Evolutionary conservation across 2,113 vertebrate species (phyloP), one percentile per base, ranked within the genome.

Genomic region (Donacobius atricapilla): DNA sequence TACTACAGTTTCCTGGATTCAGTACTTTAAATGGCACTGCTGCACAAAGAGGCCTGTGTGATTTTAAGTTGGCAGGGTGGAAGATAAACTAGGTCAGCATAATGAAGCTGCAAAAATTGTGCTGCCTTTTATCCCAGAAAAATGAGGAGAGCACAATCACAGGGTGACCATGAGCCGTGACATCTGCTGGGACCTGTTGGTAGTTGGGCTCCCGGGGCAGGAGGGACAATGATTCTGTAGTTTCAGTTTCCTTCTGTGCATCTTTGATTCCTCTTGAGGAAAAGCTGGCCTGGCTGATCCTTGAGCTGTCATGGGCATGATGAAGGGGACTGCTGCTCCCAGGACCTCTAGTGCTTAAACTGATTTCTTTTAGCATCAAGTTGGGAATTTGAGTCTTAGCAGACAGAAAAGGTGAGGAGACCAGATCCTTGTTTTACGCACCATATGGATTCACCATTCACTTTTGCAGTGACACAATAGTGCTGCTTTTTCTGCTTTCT

Each of bases 41-140:
- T 92, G 75, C 66, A 77, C 87, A 93, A 66, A 95, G 80, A 84
- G 72, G 9, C 18, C 31, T 71, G 2, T 73, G 85, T 73, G 90
- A 83, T 92, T 88, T 88, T 85, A 66, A 61, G 47, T 54, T 94
- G 68, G 33, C 50, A 84, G 61, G 94, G 77, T 87, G 73, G 65
- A 95, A 94, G 92, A 93, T 93, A 95, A 97, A 96, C 89, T 96
- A 91, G 96, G 92, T 97, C 92, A 95, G 85, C 83, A 54, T 94
- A 96, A 93, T 71, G 90, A 93, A 88, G 80, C 88, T 87, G 72
- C 61, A 92, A 96, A 94, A 96, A 88, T 78, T 53, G 68, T 9
- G 1, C 82, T 89, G 64, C 39, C 56, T 90, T 47, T 58, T 78
- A 78, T 90, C 56, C 12, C 86, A 57, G 56, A 75, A 86, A 56